Percentiles rank a stretch among this genome's conserved stretches.
Conservation (phyloP, 37 sponge, comb jelly and placozoan genomes). For the Cliona cf. orientalis region DNA sequence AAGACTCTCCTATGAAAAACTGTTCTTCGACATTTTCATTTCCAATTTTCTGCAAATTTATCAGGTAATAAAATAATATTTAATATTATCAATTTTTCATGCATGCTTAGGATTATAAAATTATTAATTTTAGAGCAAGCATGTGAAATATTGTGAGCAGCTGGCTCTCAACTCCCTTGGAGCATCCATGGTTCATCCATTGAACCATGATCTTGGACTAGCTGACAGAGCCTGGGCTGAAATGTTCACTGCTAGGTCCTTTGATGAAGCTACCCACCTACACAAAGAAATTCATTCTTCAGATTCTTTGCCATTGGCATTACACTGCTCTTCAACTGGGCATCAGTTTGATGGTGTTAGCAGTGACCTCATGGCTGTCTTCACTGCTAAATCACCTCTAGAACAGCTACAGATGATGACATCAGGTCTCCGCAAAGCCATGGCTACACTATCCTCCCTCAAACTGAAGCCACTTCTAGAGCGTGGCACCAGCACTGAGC, state of each 20-base stretch:
- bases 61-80: conserved; percentile 22
- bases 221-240: not conserved
- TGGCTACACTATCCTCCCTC: too few species aligned
- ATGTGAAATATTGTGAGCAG: conserved; percentile 6
- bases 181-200: conserved; percentile 2
- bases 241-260: not conserved
- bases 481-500: too few species aligned
- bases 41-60: not conserved
- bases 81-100: too few species aligned
- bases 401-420: too few species aligned
- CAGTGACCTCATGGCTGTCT: too few species aligned
- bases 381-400: too few species aligned
- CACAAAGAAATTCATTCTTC: too few species aligned
- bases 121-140: not conserved
- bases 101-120: not conserved
- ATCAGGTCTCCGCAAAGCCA: too few species aligned
- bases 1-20: conserved; percentile 35
- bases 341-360: too few species aligned
- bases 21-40: conserved; percentile 24
- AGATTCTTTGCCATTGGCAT: too few species aligned
- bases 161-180: conserved; percentile 3
- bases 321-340: too few species aligned
- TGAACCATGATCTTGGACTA: not conserved
- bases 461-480: too few species aligned
- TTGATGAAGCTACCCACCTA: not conserved